A percentile compares a stretch with the other conserved stretches of the same genome.
phyloP scores from a whole-genome alignment of 1,140 invertebrate genomes.

The Drosophila pseudoananassae region DNA sequence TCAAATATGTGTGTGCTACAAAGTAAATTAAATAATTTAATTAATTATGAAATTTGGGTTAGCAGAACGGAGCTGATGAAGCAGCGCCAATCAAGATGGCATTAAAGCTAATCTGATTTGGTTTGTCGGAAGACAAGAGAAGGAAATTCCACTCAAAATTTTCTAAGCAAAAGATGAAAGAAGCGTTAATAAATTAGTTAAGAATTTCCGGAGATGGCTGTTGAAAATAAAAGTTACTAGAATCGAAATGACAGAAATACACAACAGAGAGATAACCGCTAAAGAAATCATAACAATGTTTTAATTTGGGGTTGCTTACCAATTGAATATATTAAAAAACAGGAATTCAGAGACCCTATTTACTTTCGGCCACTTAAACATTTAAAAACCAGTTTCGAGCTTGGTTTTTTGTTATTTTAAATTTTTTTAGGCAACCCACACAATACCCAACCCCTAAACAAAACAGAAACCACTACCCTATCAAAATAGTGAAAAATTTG shows the following conservation, averaged over 20 bases:
- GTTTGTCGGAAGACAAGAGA: constrained; percentile 25
- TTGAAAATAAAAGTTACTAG: background rate
- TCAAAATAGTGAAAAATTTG: constrained; percentile 56
- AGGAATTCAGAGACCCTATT: constrained; percentile 12
- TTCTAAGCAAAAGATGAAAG: constrained; percentile 29
- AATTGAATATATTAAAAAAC: constrained; percentile 33
- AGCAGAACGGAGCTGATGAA: constrained; percentile 31
- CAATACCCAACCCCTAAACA: background rate
- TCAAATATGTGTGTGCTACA: constrained; percentile 51
- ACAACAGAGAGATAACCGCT: background rate
- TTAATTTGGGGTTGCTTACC: constrained; percentile 1
- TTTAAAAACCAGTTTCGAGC: constrained; percentile 23
- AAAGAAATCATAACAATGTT: constrained; percentile 20
- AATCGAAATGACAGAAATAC: background rate
- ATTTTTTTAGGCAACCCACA: constrained; percentile 18
- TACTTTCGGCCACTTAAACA: constrained; percentile 40
- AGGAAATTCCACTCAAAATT: constrained; percentile 25
- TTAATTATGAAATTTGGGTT: constrained; percentile 76
- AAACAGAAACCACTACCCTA: constrained; percentile 54
- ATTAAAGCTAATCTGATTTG: constrained; percentile 57
- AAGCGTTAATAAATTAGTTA: constrained; percentile 36
- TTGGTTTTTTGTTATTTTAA: constrained; percentile 3
- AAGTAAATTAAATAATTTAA: constrained; percentile 78
- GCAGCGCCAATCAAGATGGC: constrained; percentile 58
- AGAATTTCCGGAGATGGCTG: background rate